phyloP scores from a whole-genome alignment of 2,113 vertebrate species.

The Helogale parvula region DNA sequence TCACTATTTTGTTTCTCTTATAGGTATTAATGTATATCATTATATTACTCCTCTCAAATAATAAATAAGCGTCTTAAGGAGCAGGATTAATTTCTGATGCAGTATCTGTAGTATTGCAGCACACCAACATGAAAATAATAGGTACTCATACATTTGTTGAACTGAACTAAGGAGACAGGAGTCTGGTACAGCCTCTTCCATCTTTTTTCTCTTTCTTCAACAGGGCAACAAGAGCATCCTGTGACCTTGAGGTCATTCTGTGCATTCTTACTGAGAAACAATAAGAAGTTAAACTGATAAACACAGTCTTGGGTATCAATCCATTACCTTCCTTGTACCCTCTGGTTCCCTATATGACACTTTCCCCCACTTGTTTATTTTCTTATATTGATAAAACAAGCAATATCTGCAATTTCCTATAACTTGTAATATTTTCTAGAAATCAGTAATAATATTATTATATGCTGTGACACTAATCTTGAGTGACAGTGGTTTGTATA shows the following conservation, averaged over 20 bases:
- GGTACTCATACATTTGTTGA: neutral
- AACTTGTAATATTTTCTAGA: neutral
- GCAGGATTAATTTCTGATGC: neutral
- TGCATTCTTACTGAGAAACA: neutral
- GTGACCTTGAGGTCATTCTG: neutral
- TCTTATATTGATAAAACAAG: conserved; percentile 22
- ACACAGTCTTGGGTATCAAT: neutral
- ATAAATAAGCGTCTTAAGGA: neutral
- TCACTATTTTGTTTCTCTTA: neutral
- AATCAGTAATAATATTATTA: neutral
- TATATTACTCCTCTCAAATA: neutral
- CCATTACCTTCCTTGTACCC: neutral
- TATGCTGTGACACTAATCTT: neutral
- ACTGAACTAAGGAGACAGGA: neutral
- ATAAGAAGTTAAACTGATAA: neutral
- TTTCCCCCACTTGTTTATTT: neutral
- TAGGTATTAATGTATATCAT: neutral
- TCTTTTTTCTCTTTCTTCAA: neutral
- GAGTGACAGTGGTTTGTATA: neutral
- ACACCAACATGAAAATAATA: neutral
- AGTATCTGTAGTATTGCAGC: neutral
- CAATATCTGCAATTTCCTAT: neutral
- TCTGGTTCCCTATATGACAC: neutral
- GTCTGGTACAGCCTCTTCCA: neutral
- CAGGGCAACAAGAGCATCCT: neutral